Evolutionary conservation across 2,888 invertebrate genomes (phyloP), one percentile per base, ranked within the genome.

Genomic region (Operophtera brumata): DNA sequence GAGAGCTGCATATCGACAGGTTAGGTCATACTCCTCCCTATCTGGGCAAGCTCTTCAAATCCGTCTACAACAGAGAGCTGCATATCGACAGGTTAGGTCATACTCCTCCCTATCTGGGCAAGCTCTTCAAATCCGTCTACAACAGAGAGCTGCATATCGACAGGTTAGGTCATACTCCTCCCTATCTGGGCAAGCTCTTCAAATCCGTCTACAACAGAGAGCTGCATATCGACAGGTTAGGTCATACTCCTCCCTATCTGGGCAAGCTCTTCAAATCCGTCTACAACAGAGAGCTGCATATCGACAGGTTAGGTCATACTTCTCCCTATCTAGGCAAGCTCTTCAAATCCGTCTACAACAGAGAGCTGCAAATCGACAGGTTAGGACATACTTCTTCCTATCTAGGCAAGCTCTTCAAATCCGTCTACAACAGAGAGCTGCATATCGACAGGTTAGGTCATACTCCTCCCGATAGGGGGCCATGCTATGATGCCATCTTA

Each of bases 21-120:
- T 59, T 20, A 2, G 20, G 2, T 20, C 20, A 4, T 20, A 20
- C n/a, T n/a, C n/a, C n/a, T n/a, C n/a, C n/a, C n/a, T n/a, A n/a
- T n/a, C n/a, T n/a, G n/a, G 89, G 88, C 1, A 89, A 88, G 55
- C 73, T 79, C 0, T 88, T 89, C 60, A 82, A 81, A 35, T 78
- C 80, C 0, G 75, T 76, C n/a, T 79, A 79, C 55, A 82, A 80
- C 43, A 66, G 82, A 57, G 61, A 79, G 49, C 42, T 81, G 45
- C 75, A 80, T 49, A 65, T 71, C 10, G 72, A 73, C 59, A 49
- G 67, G 43, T 59, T 20, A 2, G 20, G 2, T 20, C 20, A 4
- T 20, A 20, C n/a, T n/a, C n/a, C n/a, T n/a, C n/a, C n/a, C n/a
- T n/a, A n/a, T n/a, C n/a, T n/a, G n/a, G 89, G 88, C 1, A 89